Percentiles rank a stretch among this genome's conserved stretches.
phyloP scores from a whole-genome alignment of 1,140 invertebrate genomes.

The Tigriopus japonicus region DNA sequence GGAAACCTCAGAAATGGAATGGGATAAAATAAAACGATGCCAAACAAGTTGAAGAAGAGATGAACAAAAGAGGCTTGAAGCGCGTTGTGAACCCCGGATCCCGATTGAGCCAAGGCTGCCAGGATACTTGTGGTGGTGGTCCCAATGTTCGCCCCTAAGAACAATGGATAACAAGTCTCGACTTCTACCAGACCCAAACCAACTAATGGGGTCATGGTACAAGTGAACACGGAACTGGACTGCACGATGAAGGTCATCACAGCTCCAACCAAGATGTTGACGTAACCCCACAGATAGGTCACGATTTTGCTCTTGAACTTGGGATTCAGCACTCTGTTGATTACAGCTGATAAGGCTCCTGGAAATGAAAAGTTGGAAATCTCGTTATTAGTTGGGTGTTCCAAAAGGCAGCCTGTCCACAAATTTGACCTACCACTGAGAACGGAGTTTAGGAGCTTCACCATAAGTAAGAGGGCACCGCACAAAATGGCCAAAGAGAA shows the following conservation, averaged over 20 bases:
- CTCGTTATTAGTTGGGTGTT: no score
- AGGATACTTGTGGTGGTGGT: slow-evolving; percentile 33
- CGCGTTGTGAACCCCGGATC: slow-evolving; percentile 15
- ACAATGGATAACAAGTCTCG: slow-evolving; percentile 35
- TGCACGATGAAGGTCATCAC: slow-evolving; percentile 35
- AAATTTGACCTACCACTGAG: not conserved
- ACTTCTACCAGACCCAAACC: slow-evolving; percentile 34
- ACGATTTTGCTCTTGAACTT: slow-evolving; percentile 27
- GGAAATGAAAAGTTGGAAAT: not conserved
- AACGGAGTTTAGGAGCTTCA: slow-evolving; percentile 33
- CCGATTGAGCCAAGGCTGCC: slow-evolving; percentile 26
- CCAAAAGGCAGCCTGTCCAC: not conserved
- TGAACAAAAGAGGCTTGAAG: slow-evolving; percentile 37
- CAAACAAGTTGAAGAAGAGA: slow-evolving; percentile 35
- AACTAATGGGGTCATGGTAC: slow-evolving; percentile 36
- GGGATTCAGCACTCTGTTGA: slow-evolving; percentile 35
- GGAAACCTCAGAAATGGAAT: slow-evolving; percentile 31
- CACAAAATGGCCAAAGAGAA: slow-evolving; percentile 28
- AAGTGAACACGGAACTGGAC: slow-evolving; percentile 37
- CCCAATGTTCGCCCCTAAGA: slow-evolving; percentile 36
- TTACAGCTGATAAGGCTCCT: slow-evolving; percentile 26
- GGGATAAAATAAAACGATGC: slow-evolving; percentile 34
- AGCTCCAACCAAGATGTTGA: slow-evolving; percentile 33
- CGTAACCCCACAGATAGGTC: slow-evolving; percentile 29
- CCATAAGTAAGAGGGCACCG: slow-evolving; percentile 32